Conservation (phyloP, 30 jellyfish, hydroid and myxozoan genomes). For the Pseudorhiza aurosa region DNA sequence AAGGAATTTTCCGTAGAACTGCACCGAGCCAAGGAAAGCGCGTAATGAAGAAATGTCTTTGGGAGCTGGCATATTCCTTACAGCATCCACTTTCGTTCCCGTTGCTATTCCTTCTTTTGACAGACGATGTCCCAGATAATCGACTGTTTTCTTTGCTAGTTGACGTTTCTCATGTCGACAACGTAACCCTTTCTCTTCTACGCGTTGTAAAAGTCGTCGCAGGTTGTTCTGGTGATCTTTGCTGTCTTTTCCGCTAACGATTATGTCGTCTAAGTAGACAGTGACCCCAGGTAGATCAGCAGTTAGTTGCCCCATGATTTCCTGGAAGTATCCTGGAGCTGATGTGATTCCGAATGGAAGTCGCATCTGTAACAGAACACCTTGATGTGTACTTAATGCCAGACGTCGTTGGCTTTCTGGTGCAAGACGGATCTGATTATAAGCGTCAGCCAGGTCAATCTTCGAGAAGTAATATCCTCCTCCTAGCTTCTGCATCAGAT, state of each 20-base stretch:
- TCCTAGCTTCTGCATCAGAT: neutral
- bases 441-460: conserved; percentile 69
- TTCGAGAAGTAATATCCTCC: conserved; percentile 29
- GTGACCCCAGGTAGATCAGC: conserved; percentile 2
- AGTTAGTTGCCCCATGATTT: conserved; percentile 31
- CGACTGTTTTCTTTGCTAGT: conserved; percentile 11
- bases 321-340: conserved; percentile 67
- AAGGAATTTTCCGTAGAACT: conserved; percentile 47
- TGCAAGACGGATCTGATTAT: conserved; percentile 56
- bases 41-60: conserved; percentile 32
- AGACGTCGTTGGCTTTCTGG: conserved; percentile 12
- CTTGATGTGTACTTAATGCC: conserved; percentile 72
- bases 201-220: conserved; percentile 14
- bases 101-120: conserved; percentile 45
- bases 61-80: conserved; percentile 53
- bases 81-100: conserved; percentile 36
- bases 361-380: conserved; percentile 41
- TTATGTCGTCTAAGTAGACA: conserved; percentile 50
- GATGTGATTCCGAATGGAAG: conserved; percentile 50
- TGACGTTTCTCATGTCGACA: conserved; percentile 26
- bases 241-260: conserved; percentile 10
- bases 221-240: conserved; percentile 43
- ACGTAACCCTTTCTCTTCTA: neutral
- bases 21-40: conserved; percentile 53
- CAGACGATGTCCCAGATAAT: conserved; percentile 55